phyloP scores from a whole-genome alignment of 2,113 vertebrate genomes.

The Sus scrofa region T2T-Sscrofa CM000818.6:74088001-74088500 shows the following conservation, averaged over 20 bases:
- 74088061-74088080: conserved; percentile 14
- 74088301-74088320: conserved; percentile 34
- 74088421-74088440: conserved; percentile 16
- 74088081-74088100: conserved; percentile 1
- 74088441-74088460: background rate
- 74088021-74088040: background rate
- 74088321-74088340: background rate
- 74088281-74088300: conserved; percentile 23
- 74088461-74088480: background rate
- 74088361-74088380: background rate
- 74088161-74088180: background rate
- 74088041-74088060: background rate
- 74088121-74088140: conserved; percentile 12
- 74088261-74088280: background rate
- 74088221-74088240: conserved; percentile 23
- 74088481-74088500: background rate
- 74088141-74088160: background rate
- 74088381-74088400: background rate
- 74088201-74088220: conserved; percentile 19
- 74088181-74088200: background rate
- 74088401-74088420: background rate
- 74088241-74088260: conserved; percentile 33
- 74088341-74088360: background rate
- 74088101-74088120: background rate
- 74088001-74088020: background rate